Percentiles rank a stretch among this genome's conserved stretches.
Conservation (phyloP, 2,797 vertebrate genomes). For the Allobates femoralis region DNA sequence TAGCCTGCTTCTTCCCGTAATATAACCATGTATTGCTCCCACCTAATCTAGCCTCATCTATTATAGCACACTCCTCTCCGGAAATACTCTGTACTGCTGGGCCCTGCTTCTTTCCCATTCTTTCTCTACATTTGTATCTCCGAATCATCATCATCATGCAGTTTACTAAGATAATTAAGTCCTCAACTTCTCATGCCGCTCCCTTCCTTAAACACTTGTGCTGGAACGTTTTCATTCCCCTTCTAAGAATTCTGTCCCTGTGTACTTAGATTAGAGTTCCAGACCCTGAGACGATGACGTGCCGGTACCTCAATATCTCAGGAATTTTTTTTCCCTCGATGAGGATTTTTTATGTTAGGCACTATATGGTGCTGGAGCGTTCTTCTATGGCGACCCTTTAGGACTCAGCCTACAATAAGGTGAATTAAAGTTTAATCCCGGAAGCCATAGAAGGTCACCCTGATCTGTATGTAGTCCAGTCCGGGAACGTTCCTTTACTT, state of each 20-base stretch:
- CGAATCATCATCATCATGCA: neutral
- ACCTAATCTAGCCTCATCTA: too few species aligned
- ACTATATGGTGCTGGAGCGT: neutral
- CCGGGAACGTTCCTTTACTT: neutral
- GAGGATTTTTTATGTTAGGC: neutral
- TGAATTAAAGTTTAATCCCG: constrained; percentile 52
- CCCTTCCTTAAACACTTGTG: too few species aligned
- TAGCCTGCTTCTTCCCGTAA: neutral
- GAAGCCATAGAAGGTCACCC: neutral
- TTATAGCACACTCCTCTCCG: neutral
- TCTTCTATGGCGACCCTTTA: constrained; percentile 46
- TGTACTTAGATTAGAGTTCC: too few species aligned
- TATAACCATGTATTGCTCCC: neutral
- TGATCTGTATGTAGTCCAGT: neutral
- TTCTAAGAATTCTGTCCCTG: too few species aligned
- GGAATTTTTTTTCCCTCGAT: neutral
- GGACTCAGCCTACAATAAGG: constrained; percentile 42
- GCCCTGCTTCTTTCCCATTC: neutral
- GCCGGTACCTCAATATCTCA: neutral
- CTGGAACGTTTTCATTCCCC: too few species aligned
- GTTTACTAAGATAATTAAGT: neutral
- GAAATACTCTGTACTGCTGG: neutral
- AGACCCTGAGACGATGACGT: neutral
- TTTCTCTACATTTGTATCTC: neutral
- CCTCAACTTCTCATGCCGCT: too few species aligned